Base-by-base conservation (phyloP, 2,888 invertebrate species). In the Hipparchia sbordonii region DNA sequence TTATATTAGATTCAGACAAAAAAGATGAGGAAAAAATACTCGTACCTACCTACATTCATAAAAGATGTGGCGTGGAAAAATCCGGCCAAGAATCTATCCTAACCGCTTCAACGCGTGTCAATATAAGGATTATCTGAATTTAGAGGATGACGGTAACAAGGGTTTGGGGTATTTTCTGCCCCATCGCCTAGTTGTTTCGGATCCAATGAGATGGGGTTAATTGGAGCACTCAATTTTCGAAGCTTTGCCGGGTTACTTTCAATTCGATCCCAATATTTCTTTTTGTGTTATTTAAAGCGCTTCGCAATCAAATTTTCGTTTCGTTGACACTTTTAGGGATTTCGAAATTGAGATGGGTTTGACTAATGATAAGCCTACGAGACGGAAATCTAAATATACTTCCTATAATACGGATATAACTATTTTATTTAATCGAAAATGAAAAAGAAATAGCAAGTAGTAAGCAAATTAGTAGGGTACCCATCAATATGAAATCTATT, bases 131-230 rank as follows among this genome's bases (percentile, higher is more conserved):
- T 87, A 90, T 86, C 86, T 84, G 82, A 85, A 88, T 88, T 89
- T 84, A 84, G 80, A 84, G 85, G 80, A 80, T 89, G 90, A 90
- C 90, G 88, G 86, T 90, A 91, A 91, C 91, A 89, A 89, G 91
- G 91, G 75, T 75, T 70, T 70, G 62, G 70, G 73, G 89, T 89
- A 84, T 87, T 88, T 87, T 87, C 85, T 81, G 82, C 82, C 77
- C 81, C 81, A 82, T 79, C 82, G 82, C 79, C 74, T 72, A 71
- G 73, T 70, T 73, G 73, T 73, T 71, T 75, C 51, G 66, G 73
- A 71, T 68, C 57, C 72, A 70, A 73, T 69, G 73, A 70, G 73
- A 72, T 71, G 66, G 72, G 74, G 74, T 74, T 76, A 78, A 77
- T 77, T 76, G 74, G 72, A 76, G 65, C 76, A 73, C 74, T 78